Percentiles rank a stretch among this genome's conserved stretches.
Conservation (phyloP, 2,888 invertebrate genomes). For the Psylliodes chrysocephalus region DNA sequence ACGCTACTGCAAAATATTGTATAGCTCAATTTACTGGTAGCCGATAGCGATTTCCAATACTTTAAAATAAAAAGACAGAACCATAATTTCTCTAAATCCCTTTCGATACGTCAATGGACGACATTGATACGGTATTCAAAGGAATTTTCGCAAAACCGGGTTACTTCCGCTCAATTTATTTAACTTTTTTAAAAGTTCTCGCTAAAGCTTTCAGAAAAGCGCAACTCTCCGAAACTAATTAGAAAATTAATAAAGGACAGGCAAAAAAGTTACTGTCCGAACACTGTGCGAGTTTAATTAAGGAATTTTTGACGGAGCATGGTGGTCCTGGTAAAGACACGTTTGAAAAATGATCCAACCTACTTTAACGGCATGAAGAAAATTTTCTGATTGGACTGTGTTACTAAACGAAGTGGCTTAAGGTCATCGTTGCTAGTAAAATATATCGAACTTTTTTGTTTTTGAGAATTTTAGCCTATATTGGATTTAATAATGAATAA, state of each 20-base stretch:
- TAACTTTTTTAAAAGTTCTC: slow-evolving; percentile 38
- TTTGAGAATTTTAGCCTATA: too few species aligned
- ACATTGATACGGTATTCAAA: slow-evolving; percentile 24
- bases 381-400: slow-evolving; percentile 33
- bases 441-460: too few species aligned
- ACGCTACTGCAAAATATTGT: too few species aligned
- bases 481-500: too few species aligned
- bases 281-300: slow-evolving; percentile 45
- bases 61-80: too few species aligned
- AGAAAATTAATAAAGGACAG: slow-evolving; percentile 45
- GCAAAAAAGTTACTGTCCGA: slow-evolving; percentile 44
- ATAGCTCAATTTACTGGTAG: too few species aligned
- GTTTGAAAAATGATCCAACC: slow-evolving; percentile 43
- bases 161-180: slow-evolving; percentile 37
- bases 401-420: slow-evolving; percentile 17
- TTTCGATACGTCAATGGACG: not conserved
- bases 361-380: slow-evolving; percentile 30
- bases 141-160: slow-evolving; percentile 30
- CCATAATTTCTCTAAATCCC: too few species aligned
- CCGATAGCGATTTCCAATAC: too few species aligned
- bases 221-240: slow-evolving; percentile 42
- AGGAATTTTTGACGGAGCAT: slow-evolving; percentile 46
- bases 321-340: slow-evolving; percentile 31
- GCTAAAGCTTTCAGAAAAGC: slow-evolving; percentile 37
- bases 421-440: too few species aligned